Base-by-base conservation (phyloP, 2,797 vertebrate genomes). In the Psittacula derbiana region DNA sequence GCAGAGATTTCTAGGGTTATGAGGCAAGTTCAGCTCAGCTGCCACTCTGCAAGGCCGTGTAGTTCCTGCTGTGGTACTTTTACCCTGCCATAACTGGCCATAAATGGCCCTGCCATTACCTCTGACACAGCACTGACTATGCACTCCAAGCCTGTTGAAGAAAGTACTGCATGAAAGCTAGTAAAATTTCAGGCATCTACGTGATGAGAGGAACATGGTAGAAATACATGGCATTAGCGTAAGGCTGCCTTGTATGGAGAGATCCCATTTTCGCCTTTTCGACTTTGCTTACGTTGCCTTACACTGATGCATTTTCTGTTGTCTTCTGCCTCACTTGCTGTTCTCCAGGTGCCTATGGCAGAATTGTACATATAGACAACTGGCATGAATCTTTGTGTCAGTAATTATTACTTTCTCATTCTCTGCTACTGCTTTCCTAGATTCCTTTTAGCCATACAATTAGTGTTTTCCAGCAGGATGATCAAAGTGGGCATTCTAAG, bases 401-500 rank as follows among this genome's bases (percentile, higher is more conserved):
- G 2, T 30, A 49, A 65, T 55, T 74, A 31, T 28, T 74, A 10
- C 19, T 88, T 80, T 92, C n/a, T 81, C 40, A 30, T 82, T 65
- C 31, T 17, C 36, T 86, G 36, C 31, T 70, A 7, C 47, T 82
- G 36, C 36, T 83, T 80, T 55, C 6, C 1, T 47, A 27, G 16
- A 47, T 23, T 67, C 27, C 21, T 85, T 61, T 70, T 58, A 62
- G 18, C 27, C 14, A 0, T 31, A 23, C 24, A 13, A 8, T 76
- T 62, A 58, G 23, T 57, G 17, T 47, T 67, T 72, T 61, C 23
- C 18, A 52, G 31, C 25, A 74, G 31, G 27, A 43, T 78, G 36
- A 75, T 40, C 33, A 27, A 4, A 65, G 10, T 24, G 8, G 17
- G 2, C 0, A 0, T 86, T 58, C 27, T 55, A 40, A 82, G 15